Conservation (phyloP, 2,797 vertebrate genomes). For the Enteromius paludinosus region DNA sequence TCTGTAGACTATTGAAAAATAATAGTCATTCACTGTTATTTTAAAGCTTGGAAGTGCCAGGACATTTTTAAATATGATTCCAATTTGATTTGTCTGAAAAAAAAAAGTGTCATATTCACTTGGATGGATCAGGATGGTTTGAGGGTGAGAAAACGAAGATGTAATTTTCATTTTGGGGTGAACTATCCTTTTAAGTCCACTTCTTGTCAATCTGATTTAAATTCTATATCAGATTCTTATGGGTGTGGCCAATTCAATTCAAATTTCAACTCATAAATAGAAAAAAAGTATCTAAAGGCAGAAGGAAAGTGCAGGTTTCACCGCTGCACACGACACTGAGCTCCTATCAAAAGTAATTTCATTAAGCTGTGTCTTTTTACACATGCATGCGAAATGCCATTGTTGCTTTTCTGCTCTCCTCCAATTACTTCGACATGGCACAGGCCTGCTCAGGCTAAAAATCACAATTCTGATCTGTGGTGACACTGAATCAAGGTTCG, state of each 20-base stretch:
- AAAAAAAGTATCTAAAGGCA: neutral
- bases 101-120: too few species aligned
- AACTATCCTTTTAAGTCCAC: neutral
- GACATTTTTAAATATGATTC: neutral
- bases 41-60: too few species aligned
- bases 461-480: constrained; percentile 62
- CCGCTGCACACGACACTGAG: neutral
- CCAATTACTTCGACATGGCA: constrained; percentile 55
- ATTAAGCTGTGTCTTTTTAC: neutral
- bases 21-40: too few species aligned
- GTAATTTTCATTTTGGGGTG: too few species aligned
- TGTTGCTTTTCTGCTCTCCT: constrained; percentile 16
- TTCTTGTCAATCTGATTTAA: neutral
- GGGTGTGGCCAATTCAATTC: neutral
- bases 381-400: neutral
- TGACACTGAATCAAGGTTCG: constrained; percentile 70
- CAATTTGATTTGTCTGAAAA: too few species aligned
- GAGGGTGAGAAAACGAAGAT: too few species aligned
- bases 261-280: neutral
- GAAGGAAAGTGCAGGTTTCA: neutral
- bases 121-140: too few species aligned
- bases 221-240: neutral
- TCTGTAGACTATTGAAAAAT: too few species aligned
- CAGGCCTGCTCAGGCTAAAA: constrained; percentile 66
- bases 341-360: constrained; percentile 3